A percentile compares a stretch with the other conserved stretches of the same genome.
These are phyloP conservation scores for Eupithecia dodoneata DNA, from an alignment of 2,888 invertebrate species.

Conservation along the genomic window DNA sequence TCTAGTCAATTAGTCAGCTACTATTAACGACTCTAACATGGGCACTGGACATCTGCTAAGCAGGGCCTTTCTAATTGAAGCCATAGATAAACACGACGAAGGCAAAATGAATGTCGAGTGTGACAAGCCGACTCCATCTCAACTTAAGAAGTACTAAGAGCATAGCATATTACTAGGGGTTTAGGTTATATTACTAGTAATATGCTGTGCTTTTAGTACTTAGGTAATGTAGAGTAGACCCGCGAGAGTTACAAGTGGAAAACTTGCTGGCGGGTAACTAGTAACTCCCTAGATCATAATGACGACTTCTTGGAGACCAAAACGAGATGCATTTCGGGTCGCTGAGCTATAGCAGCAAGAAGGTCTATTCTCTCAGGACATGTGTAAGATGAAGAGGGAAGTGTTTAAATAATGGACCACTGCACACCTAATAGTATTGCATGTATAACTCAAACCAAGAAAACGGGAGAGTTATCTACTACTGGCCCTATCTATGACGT, in stretches of 20 bases:
- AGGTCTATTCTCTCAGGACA: neutral
- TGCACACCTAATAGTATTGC: neutral
- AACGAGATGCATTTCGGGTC: neutral
- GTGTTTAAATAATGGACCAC: neutral
- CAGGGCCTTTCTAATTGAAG: constrained; percentile 33
- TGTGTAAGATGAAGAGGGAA: neutral
- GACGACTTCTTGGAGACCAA: neutral
- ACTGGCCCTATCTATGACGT: neutral
- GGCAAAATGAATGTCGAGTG: neutral
- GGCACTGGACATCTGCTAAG: constrained; percentile 14
- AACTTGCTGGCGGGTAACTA: neutral
- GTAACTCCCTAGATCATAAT: neutral
- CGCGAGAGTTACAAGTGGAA: neutral
- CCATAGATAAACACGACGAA: constrained; percentile 18
- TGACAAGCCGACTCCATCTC: neutral
- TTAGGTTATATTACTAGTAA: no score
- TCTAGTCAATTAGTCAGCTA: constrained; percentile 27
- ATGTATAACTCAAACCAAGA: neutral
- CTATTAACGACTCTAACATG: constrained; percentile 15
- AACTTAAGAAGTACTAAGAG: neutral
- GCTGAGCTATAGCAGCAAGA: neutral
- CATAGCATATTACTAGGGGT: neutral
- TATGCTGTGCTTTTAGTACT: no score
- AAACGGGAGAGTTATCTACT: neutral
- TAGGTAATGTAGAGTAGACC: neutral